These are phyloP conservation scores for Drosophila eohydei DNA, from an alignment of 2,888 invertebrate genomes.

Conservation along the genomic window DNA sequence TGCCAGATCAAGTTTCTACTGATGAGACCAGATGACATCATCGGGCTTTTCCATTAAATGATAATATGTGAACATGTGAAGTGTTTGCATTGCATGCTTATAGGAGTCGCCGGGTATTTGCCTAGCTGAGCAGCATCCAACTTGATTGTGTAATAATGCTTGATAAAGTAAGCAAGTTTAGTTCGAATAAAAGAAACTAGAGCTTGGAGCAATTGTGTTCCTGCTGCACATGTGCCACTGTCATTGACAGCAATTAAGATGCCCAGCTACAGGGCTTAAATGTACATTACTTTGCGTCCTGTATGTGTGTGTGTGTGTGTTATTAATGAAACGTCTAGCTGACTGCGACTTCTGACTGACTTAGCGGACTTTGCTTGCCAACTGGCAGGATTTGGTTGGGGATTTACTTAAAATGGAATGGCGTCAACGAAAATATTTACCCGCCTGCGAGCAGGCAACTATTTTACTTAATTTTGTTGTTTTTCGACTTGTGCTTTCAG, in stretches of 20 bases:
- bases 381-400: slow-evolving; percentile 61
- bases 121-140: not conserved
- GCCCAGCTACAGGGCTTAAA: slow-evolving; percentile 16
- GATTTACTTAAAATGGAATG: slow-evolving; percentile 70
- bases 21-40: too few relatives aligned
- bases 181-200: not conserved
- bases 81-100: not conserved
- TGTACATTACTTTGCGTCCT: slow-evolving; percentile 26
- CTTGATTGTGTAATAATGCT: not conserved
- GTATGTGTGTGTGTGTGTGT: slow-evolving; percentile 23
- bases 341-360: slow-evolving; percentile 56
- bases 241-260: slow-evolving; percentile 28
- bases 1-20: not conserved
- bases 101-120: not conserved
- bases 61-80: not conserved
- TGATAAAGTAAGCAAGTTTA: not conserved
- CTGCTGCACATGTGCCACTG: slow-evolving; percentile 6
- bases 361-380: slow-evolving; percentile 58
- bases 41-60: not conserved
- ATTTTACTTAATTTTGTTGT: not conserved
- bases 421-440: slow-evolving; percentile 35
- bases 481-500: slow-evolving; percentile 22
- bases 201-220: not conserved
- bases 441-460: slow-evolving; percentile 2
- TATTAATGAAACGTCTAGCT: slow-evolving; percentile 69